These are phyloP conservation scores for Nesospiza acunhae DNA, from an alignment of 2,113 vertebrate genomes.

Conservation along the genomic window DNA sequence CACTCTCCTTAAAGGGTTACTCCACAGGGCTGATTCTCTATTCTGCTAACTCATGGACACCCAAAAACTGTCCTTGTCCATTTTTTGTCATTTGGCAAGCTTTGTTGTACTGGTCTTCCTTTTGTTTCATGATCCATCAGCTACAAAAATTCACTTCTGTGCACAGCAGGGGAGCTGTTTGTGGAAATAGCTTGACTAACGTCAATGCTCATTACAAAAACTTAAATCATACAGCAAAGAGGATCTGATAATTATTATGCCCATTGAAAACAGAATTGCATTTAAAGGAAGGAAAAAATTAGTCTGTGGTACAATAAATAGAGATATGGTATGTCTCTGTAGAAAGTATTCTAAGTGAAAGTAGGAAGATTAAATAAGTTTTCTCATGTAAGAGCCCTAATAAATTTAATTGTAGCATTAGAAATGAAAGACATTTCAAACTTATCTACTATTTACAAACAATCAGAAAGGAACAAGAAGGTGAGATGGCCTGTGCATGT, in stretches of 20 bases:
- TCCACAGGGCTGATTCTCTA: not conserved
- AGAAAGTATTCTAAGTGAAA: not conserved
- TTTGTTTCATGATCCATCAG: rapidly evolving
- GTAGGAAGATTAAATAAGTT: not conserved
- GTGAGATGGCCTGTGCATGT: rapidly evolving
- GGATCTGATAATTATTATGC: not conserved
- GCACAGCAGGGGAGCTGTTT: not conserved
- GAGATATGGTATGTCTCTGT: not conserved
- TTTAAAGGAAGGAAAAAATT: not conserved
- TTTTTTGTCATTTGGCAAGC: not conserved
- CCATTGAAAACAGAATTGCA: not conserved
- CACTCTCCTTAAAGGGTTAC: not conserved
- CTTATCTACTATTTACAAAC: not conserved
- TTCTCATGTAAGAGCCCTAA: not conserved
- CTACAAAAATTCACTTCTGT: not conserved
- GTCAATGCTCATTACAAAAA: not conserved
- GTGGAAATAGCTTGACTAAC: not conserved
- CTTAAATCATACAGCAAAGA: not conserved
- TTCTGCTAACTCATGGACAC: not conserved
- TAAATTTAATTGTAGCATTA: not conserved
- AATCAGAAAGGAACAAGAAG: not conserved
- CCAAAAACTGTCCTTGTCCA: not conserved
- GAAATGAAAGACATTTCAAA: not conserved
- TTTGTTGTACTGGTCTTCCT: not conserved
- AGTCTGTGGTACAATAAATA: not conserved